Evolutionary conservation across 1,140 invertebrate species (phyloP), one percentile per base, ranked within the genome.

Genomic region (Chrysoperla carnea): DNA sequence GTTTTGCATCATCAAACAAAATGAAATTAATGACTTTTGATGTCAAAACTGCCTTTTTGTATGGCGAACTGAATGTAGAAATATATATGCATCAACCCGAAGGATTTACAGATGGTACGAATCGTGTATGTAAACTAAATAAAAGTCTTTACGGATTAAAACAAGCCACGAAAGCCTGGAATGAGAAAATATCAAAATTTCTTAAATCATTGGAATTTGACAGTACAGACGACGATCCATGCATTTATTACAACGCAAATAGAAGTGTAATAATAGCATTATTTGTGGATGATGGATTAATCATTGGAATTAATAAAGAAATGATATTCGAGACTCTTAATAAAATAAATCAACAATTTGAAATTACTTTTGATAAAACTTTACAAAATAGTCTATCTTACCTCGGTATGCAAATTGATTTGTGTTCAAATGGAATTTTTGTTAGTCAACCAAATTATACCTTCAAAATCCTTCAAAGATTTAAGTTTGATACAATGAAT

Each of bases 231-330:
- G 36, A 37, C 12, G 14, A 43, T 51, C 6, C 4, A 6, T 12
- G 14, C 12, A 12, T 15, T 37, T 37, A 15, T 37, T 37, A 14
- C 4, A 37, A 14, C 8, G 14, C n/a, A 13, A 37, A 47, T 36
- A 11, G 37, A 37, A 42, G n/a, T 27, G 39, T 46, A 14, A 37
- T 47, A 28, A 6, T 55, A 8, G 41, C 40, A 12, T 23, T 57
- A 0, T 49, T 50, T 43, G 46, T 54, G 12, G 52, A 51, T 37
- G 50, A 51, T 40, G 44, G 42, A 8, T 15, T 58, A 4, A 17
- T 53, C 0, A 40, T 41, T 1, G 43, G 45, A 11, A 17, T 8
- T 1, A 36, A 38, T 14, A 31, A 45, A 41, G 27, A 27, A 31
- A 41, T 40, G 36, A 37, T 45, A 9, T 36, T 15, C 1, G 7